Conservation (phyloP, 2,113 vertebrate species). For the Aythya baeri region DNA sequence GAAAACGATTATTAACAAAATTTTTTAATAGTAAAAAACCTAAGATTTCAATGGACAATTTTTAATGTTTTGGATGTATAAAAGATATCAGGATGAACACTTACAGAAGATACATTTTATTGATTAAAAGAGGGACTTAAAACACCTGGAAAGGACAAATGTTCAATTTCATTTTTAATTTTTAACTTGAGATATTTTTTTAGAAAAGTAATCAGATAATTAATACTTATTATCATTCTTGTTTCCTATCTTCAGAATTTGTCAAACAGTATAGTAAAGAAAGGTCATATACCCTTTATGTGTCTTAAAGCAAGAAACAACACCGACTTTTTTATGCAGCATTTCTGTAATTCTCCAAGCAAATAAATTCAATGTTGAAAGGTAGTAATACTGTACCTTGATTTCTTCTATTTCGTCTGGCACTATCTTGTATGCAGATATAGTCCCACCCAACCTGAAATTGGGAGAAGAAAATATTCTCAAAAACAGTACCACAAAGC, state of each 20-base stretch:
- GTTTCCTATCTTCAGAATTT: background rate
- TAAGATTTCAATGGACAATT: background rate
- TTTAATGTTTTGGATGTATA: background rate
- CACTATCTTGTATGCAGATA: constrained; percentile 98
- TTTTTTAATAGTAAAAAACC: background rate
- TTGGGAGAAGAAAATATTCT: constrained; percentile 72
- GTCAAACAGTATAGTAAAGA: background rate
- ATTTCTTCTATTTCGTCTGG: constrained; percentile 99
- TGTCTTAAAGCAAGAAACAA: constrained; percentile 18
- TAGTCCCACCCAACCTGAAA: constrained; percentile 96
- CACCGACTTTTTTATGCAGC: background rate
- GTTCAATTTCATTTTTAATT: background rate
- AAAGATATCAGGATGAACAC: background rate
- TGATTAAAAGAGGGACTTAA: background rate
- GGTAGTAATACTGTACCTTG: constrained; percentile 86
- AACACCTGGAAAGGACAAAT: background rate
- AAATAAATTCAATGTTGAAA: constrained; percentile 33
- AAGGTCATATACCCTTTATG: background rate
- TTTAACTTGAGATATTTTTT: background rate
- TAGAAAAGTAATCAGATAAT: background rate
- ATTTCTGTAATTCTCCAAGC: background rate
- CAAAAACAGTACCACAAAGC: constrained; percentile 54
- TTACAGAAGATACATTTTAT: background rate
- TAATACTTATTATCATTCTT: background rate
- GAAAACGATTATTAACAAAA: background rate